Base-by-base conservation (phyloP, 2,113 vertebrate genomes). In the Alexandromys fortis region DNA sequence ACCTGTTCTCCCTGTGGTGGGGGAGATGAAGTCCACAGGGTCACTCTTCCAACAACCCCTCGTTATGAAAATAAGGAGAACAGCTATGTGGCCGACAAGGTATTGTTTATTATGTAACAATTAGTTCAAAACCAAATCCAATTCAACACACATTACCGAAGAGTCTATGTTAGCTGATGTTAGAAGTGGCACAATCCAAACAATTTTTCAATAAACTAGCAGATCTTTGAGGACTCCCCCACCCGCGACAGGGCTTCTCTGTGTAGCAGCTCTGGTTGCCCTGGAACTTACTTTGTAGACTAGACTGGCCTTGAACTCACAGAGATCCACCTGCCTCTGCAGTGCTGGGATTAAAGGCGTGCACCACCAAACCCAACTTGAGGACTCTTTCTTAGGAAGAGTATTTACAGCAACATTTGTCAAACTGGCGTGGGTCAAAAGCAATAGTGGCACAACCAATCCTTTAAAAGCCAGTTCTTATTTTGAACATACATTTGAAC, bases 71-170 rank as follows among this genome's bases (percentile, higher is more conserved):
- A 81, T 42, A 94, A 93, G 49, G 87, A 21, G 49, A 73, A 65
- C 42, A 63, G 58, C 9, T 16, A 28, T 42, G 11, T 65, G 90
- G n/a, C 86, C 72, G 42, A 86, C 26, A n/a, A 65, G 47, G 19
- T 78, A 61, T 49, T 79, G 30, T 97, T 98, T 97, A 97, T 97
- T 96, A 94, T 19, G 3, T 81, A 79, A 97, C n/a, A 81, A 33
- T 22, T 67, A 45, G 24, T 88, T 96, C 82, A 90, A 77, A 97
- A 90, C 90, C 86, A 94, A 95, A 92, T 89, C 35, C 90, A 92
- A 55, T 92, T 90, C 65, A 90, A 79, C 92, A 94, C 68, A 81
- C 19, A 73, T 65, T 42, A 95, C 42, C 75, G 49, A 86, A 47
- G 89, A 89, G 63, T 77, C 72, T 55, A 2, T 61, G 61, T 55